Evolutionary conservation across 2,888 invertebrate genomes (phyloP).

Genomic region (Blastobasis lacticolella): DNA sequence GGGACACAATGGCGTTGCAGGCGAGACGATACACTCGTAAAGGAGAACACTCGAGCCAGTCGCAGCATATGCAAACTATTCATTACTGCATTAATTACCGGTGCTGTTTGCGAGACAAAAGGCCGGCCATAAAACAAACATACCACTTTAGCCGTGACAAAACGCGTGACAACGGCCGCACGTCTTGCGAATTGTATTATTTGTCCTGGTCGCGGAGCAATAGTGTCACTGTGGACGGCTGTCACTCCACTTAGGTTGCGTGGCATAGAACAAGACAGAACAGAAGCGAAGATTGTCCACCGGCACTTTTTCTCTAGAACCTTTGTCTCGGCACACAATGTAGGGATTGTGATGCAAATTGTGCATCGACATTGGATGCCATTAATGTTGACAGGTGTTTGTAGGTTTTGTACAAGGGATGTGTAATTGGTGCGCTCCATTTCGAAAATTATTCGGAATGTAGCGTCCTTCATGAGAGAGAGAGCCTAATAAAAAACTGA

Average conservation of each 20-base stretch:
- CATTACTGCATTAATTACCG: slow-evolving; percentile 9
- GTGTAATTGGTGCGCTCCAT: no score
- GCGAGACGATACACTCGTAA: no score
- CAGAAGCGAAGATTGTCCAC: slow-evolving; percentile 14
- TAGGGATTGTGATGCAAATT: slow-evolving; percentile 25
- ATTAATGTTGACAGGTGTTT: slow-evolving; percentile 13
- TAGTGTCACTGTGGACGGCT: slow-evolving; percentile 9
- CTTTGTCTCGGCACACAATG: slow-evolving; percentile 22
- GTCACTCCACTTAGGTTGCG: slow-evolving; percentile 17
- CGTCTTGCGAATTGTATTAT: slow-evolving; percentile 17
- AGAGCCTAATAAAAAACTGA: no score
- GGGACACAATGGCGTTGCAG: no score
- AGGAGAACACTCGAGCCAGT: background rate
- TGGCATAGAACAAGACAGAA: slow-evolving; percentile 10
- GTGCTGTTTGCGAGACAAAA: slow-evolving; percentile 8
- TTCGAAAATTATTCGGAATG: no score
- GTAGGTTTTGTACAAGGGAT: no score
- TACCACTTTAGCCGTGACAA: slow-evolving; percentile 5
- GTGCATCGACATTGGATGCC: slow-evolving; percentile 25
- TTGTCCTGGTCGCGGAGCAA: slow-evolving; percentile 3
- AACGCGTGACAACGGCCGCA: slow-evolving; percentile 12
- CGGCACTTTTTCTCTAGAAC: slow-evolving; percentile 18
- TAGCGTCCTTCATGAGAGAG: no score
- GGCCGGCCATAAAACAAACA: slow-evolving; percentile 15
- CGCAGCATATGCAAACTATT: slow-evolving; percentile 3